Conservation (phyloP, 2,113 vertebrate species). For the Meles meles region DNA sequence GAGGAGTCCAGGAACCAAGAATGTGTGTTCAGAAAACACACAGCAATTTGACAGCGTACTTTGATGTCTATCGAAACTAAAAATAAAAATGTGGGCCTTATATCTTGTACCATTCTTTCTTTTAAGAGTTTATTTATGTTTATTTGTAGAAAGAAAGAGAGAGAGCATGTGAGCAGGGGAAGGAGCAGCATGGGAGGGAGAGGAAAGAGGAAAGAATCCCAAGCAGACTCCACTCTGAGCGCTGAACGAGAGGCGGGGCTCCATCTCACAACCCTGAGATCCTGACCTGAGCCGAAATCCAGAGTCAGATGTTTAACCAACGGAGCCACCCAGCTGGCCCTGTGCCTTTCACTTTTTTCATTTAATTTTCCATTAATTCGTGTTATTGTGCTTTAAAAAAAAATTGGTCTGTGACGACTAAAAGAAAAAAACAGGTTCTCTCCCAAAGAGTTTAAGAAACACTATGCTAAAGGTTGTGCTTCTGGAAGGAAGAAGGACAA, state of each 20-base stretch:
- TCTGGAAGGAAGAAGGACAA: not conserved
- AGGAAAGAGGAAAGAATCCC: not conserved
- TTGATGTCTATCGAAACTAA: not conserved
- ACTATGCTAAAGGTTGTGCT: not conserved
- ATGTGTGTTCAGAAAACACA: not conserved
- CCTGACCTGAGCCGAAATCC: not conserved
- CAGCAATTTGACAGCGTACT: not conserved
- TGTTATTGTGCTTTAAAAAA: not conserved
- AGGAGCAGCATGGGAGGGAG: not conserved
- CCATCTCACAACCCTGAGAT: not conserved
- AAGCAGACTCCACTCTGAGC: not conserved
- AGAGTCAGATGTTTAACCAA: not conserved
- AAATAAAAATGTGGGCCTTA: not conserved
- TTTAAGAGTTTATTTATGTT: not conserved
- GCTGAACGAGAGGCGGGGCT: rapidly evolving
- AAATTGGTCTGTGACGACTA: not conserved
- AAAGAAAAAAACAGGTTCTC: not conserved
- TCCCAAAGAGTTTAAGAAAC: not conserved
- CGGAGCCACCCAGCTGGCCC: not conserved
- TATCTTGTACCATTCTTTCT: not conserved
- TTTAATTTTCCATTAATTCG: not conserved
- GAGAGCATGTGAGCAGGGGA: not conserved
- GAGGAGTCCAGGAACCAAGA: not conserved
- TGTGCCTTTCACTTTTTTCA: not conserved
- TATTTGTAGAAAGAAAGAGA: not conserved